Percentiles rank a stretch among this genome's conserved stretches.
Evolutionary conservation across 1,140 invertebrate species (phyloP).

Genomic region (Melipona quadrifasciata): DNA sequence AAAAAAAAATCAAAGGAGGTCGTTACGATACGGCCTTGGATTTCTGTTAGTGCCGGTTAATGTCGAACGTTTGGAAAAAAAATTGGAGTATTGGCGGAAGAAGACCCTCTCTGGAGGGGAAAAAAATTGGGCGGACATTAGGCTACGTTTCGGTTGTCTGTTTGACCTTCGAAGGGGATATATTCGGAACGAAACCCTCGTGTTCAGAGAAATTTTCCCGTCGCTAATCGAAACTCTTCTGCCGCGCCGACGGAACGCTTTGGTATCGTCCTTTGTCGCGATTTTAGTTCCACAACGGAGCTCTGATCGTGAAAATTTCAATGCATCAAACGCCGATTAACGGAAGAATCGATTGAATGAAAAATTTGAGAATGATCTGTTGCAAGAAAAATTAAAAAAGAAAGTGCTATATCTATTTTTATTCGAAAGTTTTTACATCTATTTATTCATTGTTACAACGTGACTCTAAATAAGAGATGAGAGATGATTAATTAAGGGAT

Average conservation of each 20-base stretch:
- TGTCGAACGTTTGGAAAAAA: conserved; percentile 71
- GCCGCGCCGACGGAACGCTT: conserved; percentile 2
- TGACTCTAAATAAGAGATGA: too few species aligned
- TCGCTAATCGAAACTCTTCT: not conserved
- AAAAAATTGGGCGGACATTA: conserved; percentile 51
- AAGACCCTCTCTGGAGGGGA: conserved; percentile 64
- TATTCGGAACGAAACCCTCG: not conserved
- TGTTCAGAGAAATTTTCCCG: not conserved
- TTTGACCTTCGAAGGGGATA: conserved; percentile 44
- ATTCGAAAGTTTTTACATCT: not conserved
- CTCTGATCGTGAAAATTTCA: fast-evolving
- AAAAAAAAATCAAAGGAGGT: conserved; percentile 53
- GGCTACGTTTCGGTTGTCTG: conserved; percentile 35
- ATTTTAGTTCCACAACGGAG: too few species aligned
- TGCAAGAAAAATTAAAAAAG: too few species aligned
- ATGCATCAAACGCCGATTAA: fast-evolving
- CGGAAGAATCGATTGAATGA: fast-evolving
- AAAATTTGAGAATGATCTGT: not conserved
- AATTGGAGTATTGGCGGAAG: conserved; percentile 81
- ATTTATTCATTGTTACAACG: too few species aligned
- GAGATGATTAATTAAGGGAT: not conserved
- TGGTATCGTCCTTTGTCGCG: too few species aligned
- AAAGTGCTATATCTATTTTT: too few species aligned
- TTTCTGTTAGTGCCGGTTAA: conserved; percentile 71
- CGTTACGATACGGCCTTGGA: conserved; percentile 74